phyloP scores from a whole-genome alignment of 2,113 vertebrate genomes.

The Tapirus terrestris region DNA sequence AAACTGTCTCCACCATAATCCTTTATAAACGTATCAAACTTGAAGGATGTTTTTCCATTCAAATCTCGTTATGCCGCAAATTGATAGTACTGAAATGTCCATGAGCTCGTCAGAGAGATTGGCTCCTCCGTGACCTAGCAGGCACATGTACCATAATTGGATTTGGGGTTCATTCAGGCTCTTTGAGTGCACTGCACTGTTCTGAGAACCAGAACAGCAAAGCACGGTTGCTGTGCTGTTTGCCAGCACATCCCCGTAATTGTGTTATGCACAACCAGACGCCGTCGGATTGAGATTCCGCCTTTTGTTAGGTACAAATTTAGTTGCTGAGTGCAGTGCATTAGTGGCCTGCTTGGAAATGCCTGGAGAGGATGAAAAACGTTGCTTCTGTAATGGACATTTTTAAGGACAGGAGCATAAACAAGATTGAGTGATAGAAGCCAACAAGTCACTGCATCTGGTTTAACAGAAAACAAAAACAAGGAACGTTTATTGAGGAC shows the following conservation, averaged over 20 bases:
- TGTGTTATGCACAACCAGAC: neutral
- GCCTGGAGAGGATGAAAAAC: neutral
- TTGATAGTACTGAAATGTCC: neutral
- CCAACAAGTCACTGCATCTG: neutral
- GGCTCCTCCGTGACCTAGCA: neutral
- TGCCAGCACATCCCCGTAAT: neutral
- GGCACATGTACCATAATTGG: neutral
- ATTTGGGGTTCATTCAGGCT: neutral
- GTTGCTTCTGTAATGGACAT: neutral
- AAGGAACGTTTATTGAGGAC: accelerated
- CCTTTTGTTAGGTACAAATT: neutral
- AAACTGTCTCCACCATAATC: neutral
- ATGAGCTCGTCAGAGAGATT: neutral
- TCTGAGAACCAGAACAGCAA: neutral
- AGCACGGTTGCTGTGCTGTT: accelerated
- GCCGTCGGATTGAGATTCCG: accelerated
- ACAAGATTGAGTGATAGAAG: neutral
- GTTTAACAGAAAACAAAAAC: neutral
- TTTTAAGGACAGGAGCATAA: neutral
- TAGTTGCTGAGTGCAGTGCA: neutral
- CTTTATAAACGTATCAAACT: neutral
- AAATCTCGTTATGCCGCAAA: neutral
- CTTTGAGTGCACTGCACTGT: accelerated
- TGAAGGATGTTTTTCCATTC: neutral
- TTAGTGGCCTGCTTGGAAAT: neutral